Base-by-base conservation (phyloP, 2,888 invertebrate species). In the Agrochola circellaris region DNA sequence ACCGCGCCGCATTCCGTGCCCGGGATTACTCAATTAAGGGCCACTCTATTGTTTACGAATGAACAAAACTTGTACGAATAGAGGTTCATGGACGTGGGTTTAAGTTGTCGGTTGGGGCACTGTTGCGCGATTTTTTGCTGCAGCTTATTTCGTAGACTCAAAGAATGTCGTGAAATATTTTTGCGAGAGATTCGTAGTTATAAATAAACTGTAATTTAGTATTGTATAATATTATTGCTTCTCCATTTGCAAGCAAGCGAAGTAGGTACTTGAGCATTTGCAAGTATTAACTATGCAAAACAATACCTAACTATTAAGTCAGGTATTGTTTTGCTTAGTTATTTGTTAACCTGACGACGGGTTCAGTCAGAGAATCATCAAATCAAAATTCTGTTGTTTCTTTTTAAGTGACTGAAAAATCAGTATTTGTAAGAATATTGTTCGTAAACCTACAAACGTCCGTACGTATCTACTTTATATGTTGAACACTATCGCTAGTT, bases 11-110 rank as follows among this genome's bases (percentile, higher is more conserved):
- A 78, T 83, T 81, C 86, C 89, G 85, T 83, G 83, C 75, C 65
- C 79, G 30, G 70, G 86, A 88, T 88, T 88, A 88, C 89, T 88
- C 88, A 88, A 88, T 88, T 89, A 88, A 70, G 75, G 77, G 34
- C 67, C 79, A 71, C 75, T 83, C 75, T 85, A 85, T 87, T 89
- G 85, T 85, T 87, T 82, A 75, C 73, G 77, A 85, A 78, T 78
- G 79, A 79, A 83, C 81, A 76, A 75, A 85, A 83, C 73, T 85
- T 81, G 61, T 58, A 56, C 45, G 42, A 26, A 72, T 61, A 42
- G n/a, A 60, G 48, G 75, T 72, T 79, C 62, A 58, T n/a, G 51
- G 45, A 62, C 65, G 51, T 58, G 30, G 23, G 30, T 15, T 26
- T 13, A 58, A 64, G 48, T 65, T 69, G 38, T 6, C 3, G 34